Conservation (phyloP, 1,140 invertebrate species). For the Drosophila seguyi region DNA sequence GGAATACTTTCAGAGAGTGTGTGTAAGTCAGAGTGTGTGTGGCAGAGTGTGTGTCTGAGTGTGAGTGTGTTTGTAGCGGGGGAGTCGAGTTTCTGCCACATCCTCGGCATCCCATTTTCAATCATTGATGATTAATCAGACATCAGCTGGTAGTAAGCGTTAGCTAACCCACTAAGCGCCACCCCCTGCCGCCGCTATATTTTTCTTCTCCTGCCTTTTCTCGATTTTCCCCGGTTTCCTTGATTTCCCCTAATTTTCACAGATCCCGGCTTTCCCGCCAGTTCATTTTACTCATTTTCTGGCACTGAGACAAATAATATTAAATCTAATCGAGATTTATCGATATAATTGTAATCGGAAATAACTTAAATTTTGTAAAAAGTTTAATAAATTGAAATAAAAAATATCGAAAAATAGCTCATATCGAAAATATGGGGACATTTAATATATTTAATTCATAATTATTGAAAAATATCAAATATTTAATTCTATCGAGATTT, state of each 20-base stretch:
- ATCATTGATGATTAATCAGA: conserved; percentile 79
- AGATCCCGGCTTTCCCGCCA: neutral
- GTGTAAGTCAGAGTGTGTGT: neutral
- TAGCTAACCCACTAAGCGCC: conserved; percentile 12
- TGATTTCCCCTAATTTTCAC: neutral
- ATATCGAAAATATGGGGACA: too few relatives aligned
- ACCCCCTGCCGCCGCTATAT: neutral
- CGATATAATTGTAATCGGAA: neutral
- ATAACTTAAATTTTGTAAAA: neutral
- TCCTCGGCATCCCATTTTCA: conserved; percentile 54
- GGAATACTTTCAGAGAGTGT: neutral
- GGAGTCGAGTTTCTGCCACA: conserved; percentile 1
- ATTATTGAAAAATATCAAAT: neutral
- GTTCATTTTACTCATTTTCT: conserved; percentile 1
- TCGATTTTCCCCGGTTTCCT: neutral
- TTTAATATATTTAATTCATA: neutral
- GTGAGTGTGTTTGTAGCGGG: neutral
- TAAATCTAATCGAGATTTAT: neutral
- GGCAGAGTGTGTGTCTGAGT: neutral
- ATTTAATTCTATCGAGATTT: neutral
- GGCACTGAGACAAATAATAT: neutral
- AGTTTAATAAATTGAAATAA: neutral
- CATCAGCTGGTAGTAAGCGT: conserved; percentile 62
- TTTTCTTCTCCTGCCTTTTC: neutral
- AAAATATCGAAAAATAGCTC: too few relatives aligned